Conservation (phyloP, 2,888 invertebrate species). For the Coleophora flavipennella region DNA sequence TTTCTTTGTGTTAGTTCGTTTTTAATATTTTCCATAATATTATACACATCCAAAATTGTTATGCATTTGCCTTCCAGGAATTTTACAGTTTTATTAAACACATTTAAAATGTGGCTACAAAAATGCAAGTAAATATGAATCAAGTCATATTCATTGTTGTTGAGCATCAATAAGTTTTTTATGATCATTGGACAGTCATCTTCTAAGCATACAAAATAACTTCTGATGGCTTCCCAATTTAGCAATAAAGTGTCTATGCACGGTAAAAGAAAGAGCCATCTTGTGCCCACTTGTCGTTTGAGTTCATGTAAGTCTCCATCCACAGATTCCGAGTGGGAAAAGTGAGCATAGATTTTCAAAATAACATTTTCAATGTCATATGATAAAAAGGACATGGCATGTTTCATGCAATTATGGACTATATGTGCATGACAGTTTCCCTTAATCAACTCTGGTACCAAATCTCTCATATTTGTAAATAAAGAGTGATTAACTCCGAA, state of each 20-base stretch:
- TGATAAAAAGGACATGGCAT: slow-evolving; percentile 12
- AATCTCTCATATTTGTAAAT: slow-evolving; percentile 14
- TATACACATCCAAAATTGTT: slow-evolving; percentile 14
- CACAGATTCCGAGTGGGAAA: slow-evolving; percentile 10
- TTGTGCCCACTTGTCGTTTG: slow-evolving; percentile 11
- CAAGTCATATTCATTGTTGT: too few species aligned
- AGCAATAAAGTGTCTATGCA: too few species aligned
- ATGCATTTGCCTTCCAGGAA: slow-evolving; percentile 14
- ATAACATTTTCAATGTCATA: slow-evolving; percentile 12
- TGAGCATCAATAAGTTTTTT: slow-evolving; percentile 6
- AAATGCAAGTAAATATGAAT: slow-evolving; percentile 9
- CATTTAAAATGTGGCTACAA: slow-evolving; percentile 13
- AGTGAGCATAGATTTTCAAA: slow-evolving; percentile 16
- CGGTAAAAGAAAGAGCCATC: slow-evolving; percentile 15
- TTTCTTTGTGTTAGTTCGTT: slow-evolving; percentile 8
- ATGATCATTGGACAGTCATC: slow-evolving; percentile 3
- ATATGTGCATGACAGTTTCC: slow-evolving; percentile 18
- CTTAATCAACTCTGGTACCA: slow-evolving; percentile 15
- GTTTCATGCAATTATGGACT: slow-evolving; percentile 13
- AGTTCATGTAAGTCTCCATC: slow-evolving; percentile 14
- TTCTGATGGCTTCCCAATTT: slow-evolving; percentile 10
- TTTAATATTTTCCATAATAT: slow-evolving; percentile 1
- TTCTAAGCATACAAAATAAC: slow-evolving; percentile 8
- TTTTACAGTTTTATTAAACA: slow-evolving; percentile 15
- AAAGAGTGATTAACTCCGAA: neutral